phyloP scores from a whole-genome alignment of 2,113 vertebrate species.

The Solenodon paradoxus region DNA sequence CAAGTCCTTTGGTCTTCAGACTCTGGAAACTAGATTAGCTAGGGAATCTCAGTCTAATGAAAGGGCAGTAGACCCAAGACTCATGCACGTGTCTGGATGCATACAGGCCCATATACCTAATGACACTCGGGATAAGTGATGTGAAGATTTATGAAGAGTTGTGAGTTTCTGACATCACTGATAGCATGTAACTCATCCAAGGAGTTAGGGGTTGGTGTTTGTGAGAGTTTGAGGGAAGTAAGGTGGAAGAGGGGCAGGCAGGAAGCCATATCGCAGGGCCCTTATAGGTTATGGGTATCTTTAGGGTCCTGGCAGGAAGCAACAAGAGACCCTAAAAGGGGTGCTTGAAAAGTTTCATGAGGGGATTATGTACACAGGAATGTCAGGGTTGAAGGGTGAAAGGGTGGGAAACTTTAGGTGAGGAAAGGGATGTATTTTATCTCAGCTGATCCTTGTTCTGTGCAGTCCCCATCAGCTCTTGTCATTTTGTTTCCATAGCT shows the following conservation, averaged over 20 bases:
- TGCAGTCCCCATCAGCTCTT: too few species aligned
- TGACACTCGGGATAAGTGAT: background rate
- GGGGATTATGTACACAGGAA: background rate
- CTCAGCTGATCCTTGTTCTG: too few species aligned
- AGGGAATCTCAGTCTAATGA: conserved; percentile 12
- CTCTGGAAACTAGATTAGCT: conserved; percentile 9
- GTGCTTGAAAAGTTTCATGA: background rate
- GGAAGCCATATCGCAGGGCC: background rate
- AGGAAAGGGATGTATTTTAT: too few species aligned
- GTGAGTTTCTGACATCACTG: background rate
- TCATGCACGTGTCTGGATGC: background rate
- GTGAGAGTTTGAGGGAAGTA: background rate
- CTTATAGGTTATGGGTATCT: background rate
- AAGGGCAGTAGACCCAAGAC: background rate
- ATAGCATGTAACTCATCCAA: background rate
- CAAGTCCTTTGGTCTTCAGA: conserved; percentile 7
- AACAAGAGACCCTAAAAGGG: background rate
- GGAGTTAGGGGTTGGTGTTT: background rate
- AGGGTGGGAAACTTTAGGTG: background rate
- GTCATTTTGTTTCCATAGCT: too few species aligned
- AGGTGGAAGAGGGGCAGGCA: background rate
- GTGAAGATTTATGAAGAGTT: background rate
- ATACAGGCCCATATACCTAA: background rate
- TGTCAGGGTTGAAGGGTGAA: background rate
- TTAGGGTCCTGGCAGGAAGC: background rate